Percentiles rank a stretch among this genome's conserved stretches.
Evolutionary conservation across 2,888 invertebrate species (phyloP).

Genomic region (Lissonota sp.): DNA sequence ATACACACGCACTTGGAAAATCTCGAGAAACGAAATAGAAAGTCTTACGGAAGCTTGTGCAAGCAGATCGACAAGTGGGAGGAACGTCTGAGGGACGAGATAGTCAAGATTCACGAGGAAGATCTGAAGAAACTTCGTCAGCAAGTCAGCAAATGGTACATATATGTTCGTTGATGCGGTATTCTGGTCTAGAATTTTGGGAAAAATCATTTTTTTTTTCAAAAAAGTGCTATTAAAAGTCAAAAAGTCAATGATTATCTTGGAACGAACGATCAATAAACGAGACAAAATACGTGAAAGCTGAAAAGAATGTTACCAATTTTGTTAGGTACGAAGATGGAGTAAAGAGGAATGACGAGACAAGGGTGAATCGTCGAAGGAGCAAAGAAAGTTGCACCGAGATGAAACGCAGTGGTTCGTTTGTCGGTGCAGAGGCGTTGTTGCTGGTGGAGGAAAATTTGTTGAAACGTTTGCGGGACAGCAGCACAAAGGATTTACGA

Average conservation of each 20-base stretch:
- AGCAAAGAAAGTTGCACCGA: conserved; percentile 32
- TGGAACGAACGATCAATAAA: too few species aligned
- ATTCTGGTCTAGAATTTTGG: neutral
- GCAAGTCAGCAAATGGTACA: conserved; percentile 63
- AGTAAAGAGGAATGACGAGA: neutral
- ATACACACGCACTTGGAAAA: conserved; percentile 65
- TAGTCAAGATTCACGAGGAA: conserved; percentile 64
- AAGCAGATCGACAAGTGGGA: conserved; percentile 70
- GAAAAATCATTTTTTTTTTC: conserved; percentile 3
- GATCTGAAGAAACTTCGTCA: conserved; percentile 62
- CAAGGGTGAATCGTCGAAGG: conserved; percentile 7
- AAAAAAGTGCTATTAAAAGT: too few species aligned
- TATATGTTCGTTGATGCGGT: neutral
- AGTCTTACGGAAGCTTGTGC: conserved; percentile 64
- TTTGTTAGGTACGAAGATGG: conserved; percentile 21
- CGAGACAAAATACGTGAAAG: too few species aligned
- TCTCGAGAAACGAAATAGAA: conserved; percentile 64
- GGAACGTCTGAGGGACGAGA: conserved; percentile 64
- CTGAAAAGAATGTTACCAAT: too few species aligned
- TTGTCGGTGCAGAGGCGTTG: conserved; percentile 47
- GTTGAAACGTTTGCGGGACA: conserved; percentile 41
- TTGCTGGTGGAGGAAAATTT: conserved; percentile 57
- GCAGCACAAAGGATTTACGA: conserved; percentile 59
- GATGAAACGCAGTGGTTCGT: conserved; percentile 37
- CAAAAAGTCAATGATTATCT: too few species aligned